Percentiles rank a stretch among this genome's conserved stretches.
phyloP scores from a whole-genome alignment of 2,888 invertebrate genomes.

The Spatulosminthurus flaviceps region DNA sequence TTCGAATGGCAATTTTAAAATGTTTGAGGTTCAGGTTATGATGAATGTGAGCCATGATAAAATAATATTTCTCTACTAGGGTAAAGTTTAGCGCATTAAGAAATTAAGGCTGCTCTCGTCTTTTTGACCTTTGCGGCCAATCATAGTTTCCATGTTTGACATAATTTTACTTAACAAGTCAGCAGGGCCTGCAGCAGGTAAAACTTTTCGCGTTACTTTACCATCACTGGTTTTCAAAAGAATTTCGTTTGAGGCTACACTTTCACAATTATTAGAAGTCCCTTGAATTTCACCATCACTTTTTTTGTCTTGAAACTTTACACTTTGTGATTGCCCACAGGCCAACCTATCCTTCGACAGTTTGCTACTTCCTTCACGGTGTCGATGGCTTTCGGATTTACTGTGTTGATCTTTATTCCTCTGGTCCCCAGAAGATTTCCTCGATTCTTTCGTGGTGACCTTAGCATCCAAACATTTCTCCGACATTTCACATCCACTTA shows the following conservation, averaged over 20 bases:
- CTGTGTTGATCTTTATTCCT: not conserved
- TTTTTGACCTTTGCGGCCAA: constrained; percentile 24
- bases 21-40: no score
- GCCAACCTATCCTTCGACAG: not conserved
- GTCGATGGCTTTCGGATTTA: constrained; percentile 16
- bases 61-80: not conserved
- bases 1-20: no score
- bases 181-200: constrained; percentile 56
- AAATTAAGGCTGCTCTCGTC: constrained; percentile 29
- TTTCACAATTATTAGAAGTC: not conserved
- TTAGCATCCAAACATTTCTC: not conserved
- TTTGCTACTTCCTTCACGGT: constrained; percentile 21
- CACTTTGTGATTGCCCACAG: not conserved
- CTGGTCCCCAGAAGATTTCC: not conserved
- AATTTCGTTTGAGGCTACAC: constrained; percentile 52
- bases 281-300: constrained; percentile 9
- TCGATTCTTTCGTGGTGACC: not conserved
- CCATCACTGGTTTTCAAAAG: constrained; percentile 60
- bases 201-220: constrained; percentile 57
- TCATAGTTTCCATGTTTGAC: constrained; percentile 55
- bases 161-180: constrained; percentile 60
- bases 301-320: not conserved
- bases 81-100: constrained; percentile 1
- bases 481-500: not conserved
- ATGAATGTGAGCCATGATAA: no score